Evolutionary conservation across 2,797 vertebrate genomes (phyloP).

Genomic region (Okamejei kenojei): DNA sequence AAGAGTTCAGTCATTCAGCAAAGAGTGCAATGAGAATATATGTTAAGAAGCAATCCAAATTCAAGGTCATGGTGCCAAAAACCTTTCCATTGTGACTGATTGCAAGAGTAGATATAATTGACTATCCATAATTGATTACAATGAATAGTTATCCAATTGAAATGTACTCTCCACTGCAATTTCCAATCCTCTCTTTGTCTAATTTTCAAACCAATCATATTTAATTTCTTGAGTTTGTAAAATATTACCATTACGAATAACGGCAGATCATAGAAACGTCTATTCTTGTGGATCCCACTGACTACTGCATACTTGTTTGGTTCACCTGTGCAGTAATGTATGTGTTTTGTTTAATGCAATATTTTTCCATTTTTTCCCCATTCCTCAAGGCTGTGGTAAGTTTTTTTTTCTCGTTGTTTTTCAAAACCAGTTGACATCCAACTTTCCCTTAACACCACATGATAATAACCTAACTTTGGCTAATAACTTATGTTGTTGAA

Average conservation of each 20-base stretch:
- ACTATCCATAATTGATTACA: background rate
- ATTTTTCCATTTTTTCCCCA: constrained; percentile 76
- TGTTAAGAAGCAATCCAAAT: background rate
- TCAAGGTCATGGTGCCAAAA: background rate
- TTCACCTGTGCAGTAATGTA: constrained; percentile 39
- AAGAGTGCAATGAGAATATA: background rate
- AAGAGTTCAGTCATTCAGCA: background rate
- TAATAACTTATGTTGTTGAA: background rate
- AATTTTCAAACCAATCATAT: background rate
- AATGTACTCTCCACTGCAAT: background rate
- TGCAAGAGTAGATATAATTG: background rate
- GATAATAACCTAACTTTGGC: background rate
- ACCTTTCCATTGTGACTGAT: background rate
- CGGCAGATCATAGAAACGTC: background rate
- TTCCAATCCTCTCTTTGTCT: background rate
- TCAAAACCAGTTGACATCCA: background rate
- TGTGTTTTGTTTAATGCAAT: constrained; percentile 65
- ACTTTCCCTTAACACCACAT: background rate
- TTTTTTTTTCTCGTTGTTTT: constrained; percentile 65
- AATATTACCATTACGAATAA: background rate
- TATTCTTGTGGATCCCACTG: background rate
- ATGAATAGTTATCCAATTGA: background rate
- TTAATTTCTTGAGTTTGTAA: background rate
- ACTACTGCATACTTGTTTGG: constrained; percentile 17
- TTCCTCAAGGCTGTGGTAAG: constrained; percentile 96